phyloP scores from a whole-genome alignment of 2,113 vertebrate genomes.

The Genyomyrus donnyi region DNA sequence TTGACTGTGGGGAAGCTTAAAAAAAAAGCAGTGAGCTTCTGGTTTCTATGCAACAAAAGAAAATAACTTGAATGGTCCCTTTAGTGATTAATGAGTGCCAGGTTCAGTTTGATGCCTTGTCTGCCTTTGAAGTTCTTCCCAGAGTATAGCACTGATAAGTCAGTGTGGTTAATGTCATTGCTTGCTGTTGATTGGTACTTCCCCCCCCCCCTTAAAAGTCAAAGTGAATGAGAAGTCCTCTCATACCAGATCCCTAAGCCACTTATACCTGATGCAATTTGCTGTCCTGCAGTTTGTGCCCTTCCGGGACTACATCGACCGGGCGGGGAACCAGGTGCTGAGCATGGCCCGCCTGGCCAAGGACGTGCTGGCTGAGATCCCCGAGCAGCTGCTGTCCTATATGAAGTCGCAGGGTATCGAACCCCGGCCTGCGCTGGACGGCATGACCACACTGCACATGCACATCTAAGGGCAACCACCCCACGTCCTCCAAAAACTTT shows the following conservation, averaged over 20 bases:
- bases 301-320: constrained; percentile 91
- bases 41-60: neutral
- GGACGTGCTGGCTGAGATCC: constrained; percentile 90
- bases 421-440: constrained; percentile 60
- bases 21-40: neutral
- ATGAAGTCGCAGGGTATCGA: constrained; percentile 86
- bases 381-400: constrained; percentile 89
- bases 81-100: neutral
- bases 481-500: neutral
- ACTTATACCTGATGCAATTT: neutral
- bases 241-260: neutral
- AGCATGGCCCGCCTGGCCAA: constrained; percentile 96
- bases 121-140: neutral
- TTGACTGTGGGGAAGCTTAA: neutral
- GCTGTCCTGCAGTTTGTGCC: constrained; percentile 76
- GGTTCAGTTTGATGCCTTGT: neutral
- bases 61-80: neutral
- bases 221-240: neutral
- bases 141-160: neutral
- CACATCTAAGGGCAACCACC: neutral
- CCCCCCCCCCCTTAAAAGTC: neutral
- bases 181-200: neutral
- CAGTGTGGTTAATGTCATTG: neutral
- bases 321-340: constrained; percentile 87
- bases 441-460: constrained; percentile 33